Conservation (phyloP, 2,113 vertebrate species). For the Pheucticus melanocephalus region DNA sequence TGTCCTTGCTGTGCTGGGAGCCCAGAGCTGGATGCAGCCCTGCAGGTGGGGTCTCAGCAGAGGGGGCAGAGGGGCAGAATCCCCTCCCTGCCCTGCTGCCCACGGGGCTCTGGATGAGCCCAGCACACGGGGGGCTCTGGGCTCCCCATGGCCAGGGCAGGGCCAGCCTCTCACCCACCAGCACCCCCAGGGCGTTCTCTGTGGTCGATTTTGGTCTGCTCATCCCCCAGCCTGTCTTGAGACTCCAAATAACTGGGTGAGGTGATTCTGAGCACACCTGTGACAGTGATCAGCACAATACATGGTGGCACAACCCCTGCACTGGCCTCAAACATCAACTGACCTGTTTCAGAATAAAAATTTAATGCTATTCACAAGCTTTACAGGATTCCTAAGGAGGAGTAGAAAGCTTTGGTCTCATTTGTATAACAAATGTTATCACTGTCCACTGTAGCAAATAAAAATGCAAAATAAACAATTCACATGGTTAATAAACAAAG, state of each 20-base stretch:
- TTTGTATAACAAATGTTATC: neutral
- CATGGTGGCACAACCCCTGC: fast-evolving
- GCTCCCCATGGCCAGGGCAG: no score
- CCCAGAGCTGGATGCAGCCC: neutral
- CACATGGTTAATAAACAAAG: neutral
- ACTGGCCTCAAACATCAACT: neutral
- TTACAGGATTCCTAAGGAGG: neutral
- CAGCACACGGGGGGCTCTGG: no score
- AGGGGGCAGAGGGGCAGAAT: neutral
- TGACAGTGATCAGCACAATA: neutral
- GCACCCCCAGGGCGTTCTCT: neutral
- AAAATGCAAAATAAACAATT: neutral
- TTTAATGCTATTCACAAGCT: neutral
- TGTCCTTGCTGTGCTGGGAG: neutral
- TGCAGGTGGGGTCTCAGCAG: neutral
- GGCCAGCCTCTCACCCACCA: neutral
- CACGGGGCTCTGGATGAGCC: neutral
- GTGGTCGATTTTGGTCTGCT: neutral
- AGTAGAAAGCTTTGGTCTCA: neutral
- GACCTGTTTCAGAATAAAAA: neutral
- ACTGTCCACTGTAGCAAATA: neutral
- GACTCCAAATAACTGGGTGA: fast-evolving
- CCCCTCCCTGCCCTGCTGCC: neutral
- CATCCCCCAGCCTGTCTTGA: no score
- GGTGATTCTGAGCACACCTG: fast-evolving